Evolutionary conservation across 2,113 vertebrate genomes (phyloP).

Genomic region (Eurystomus gularis): DNA sequence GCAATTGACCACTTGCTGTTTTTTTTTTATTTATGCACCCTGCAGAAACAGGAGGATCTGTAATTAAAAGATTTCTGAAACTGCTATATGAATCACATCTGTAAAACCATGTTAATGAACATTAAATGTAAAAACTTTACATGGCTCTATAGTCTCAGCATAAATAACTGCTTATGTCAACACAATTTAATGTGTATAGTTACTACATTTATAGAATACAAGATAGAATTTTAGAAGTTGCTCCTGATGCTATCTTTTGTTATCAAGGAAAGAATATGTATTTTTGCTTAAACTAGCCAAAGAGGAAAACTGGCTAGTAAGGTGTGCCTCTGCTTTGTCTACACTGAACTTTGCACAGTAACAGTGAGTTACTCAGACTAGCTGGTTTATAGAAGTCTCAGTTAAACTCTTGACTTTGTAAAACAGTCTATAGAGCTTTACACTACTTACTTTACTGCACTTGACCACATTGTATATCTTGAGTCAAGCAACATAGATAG

Average conservation of each 20-base stretch:
- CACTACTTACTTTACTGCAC: background rate
- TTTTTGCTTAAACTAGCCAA: background rate
- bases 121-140: background rate
- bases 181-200: background rate
- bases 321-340: background rate
- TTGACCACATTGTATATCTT: background rate
- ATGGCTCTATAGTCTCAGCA: background rate
- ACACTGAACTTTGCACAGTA: background rate
- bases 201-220: background rate
- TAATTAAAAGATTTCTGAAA: background rate
- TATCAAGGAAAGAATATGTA: background rate
- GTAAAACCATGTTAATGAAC: background rate
- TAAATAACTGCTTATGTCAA: background rate
- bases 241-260: background rate
- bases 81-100: background rate
- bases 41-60: background rate
- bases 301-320: background rate
- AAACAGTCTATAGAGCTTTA: background rate
- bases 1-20: background rate
- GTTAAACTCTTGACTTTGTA: background rate
- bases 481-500: background rate
- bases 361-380: background rate
- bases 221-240: background rate
- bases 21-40: background rate
- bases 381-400: background rate